Conservation (phyloP, 2,113 vertebrate species). For the Sisor rabdophorus region DNA sequence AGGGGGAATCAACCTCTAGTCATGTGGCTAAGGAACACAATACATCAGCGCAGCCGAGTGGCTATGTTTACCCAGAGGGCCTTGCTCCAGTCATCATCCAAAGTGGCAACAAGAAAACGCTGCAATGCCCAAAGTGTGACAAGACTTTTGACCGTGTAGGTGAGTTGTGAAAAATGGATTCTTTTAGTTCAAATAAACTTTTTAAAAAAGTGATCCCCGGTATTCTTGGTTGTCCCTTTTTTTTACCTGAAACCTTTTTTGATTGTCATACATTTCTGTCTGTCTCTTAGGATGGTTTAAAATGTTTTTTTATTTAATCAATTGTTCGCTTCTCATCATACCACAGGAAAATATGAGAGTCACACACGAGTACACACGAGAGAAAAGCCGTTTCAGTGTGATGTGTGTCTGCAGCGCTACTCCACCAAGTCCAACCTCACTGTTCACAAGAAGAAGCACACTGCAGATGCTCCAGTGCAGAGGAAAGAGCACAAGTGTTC, state of each 20-base stretch:
- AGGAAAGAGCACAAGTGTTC: constrained; percentile 96
- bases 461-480: constrained; percentile 77
- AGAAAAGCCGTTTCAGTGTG: constrained; percentile 97
- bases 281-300: not conserved
- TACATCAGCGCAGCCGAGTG: constrained; percentile 56
- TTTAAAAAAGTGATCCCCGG: too few relatives aligned
- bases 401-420: constrained; percentile 92
- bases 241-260: not conserved
- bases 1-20: not conserved
- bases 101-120: constrained; percentile 80
- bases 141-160: constrained; percentile 96
- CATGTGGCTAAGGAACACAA: constrained; percentile 53
- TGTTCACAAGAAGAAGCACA: constrained; percentile 92
- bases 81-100: constrained; percentile 83
- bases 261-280: too few relatives aligned
- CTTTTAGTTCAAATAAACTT: not conserved
- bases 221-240: too few relatives aligned
- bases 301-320: not conserved
- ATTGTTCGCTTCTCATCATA: not conserved
- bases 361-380: constrained; percentile 95
- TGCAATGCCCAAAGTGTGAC: constrained; percentile 93
- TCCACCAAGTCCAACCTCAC: constrained; percentile 98
- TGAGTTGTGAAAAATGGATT: constrained; percentile 58
- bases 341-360: constrained; percentile 91
- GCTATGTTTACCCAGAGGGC: constrained; percentile 75